Base-by-base conservation (phyloP, 2,113 vertebrate genomes). In the Microtus montanus region DNA sequence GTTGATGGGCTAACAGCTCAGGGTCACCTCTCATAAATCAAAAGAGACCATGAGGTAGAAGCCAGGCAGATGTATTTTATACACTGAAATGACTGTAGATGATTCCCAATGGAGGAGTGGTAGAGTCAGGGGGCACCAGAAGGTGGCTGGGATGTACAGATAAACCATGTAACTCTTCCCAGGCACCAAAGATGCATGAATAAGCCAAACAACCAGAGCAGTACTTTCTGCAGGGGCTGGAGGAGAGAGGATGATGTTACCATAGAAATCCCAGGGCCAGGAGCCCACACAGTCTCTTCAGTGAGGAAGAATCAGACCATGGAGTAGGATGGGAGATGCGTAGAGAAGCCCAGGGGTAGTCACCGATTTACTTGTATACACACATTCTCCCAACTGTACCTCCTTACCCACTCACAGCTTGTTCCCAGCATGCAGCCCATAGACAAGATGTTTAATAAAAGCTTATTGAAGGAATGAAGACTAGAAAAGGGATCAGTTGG, bases 351-450 rank as follows among this genome's bases (percentile, higher is more conserved):
- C 78, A 70, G 61, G 7, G 52, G 49, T 7, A 10, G 71, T 11
- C 68, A 86, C 0, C 0, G 7, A 30, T 35, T 82, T 33, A 38
- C 19, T 74, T 44, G 11, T 10, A 19, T 19, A 33, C 19, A 49
- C 30, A 28, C 1, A 6, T 64, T 47, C 74, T 79, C 24, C 35
- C 24, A 28, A 24, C 28, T 85, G 49, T 1, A 35, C 52, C 61
- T 91, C 87, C 44, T 71, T 54, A 52, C 41, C 19, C 7, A 1
- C n/a, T 83, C 83, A 61, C 83, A 61, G 22, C 4, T 35, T 87
- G 54, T 84, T 44, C 73, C 49, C 83, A 97, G 95, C 92, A 87
- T 54, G 68, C 75, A 83, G 44, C 49, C 66, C 38, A 89, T 1
- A 75, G 89, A 44, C 85, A 54, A 68, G 88, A 77, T 58, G 26